A percentile compares a stretch with the other conserved stretches of the same genome.
Conservation (phyloP, 2,888 invertebrate species). For the Nemoura dubitans region DNA sequence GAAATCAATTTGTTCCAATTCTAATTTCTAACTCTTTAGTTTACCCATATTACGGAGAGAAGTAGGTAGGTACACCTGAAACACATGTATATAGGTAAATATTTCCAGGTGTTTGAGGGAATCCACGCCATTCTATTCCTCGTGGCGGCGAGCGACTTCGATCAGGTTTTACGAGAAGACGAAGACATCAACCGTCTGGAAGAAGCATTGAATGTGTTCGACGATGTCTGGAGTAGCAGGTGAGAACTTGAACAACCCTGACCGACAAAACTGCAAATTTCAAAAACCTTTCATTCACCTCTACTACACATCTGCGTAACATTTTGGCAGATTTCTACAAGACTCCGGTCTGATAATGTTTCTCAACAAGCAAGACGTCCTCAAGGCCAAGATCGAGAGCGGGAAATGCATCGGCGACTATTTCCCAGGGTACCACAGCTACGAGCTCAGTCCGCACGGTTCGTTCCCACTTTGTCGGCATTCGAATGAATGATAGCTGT, state of each 20-base stretch:
- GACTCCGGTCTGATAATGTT: slow-evolving; percentile 82
- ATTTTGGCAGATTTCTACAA: slow-evolving; percentile 69
- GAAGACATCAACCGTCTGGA: slow-evolving; percentile 72
- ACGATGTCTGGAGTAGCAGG: slow-evolving; percentile 82
- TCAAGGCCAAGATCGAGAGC: slow-evolving; percentile 74
- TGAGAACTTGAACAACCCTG: slow-evolving; percentile 57
- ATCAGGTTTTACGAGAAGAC: slow-evolving; percentile 79
- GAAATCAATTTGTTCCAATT: too few species aligned
- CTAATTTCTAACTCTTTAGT: too few species aligned
- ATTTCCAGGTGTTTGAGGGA: slow-evolving; percentile 80
- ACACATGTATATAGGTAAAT: too few species aligned
- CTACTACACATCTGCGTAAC: too few species aligned
- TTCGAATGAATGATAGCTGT: too few species aligned
- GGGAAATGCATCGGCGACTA: slow-evolving; percentile 71
- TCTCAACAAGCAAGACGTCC: slow-evolving; percentile 82
- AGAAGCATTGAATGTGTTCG: slow-evolving; percentile 77
- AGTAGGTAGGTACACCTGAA: too few species aligned
- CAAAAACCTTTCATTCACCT: too few species aligned
- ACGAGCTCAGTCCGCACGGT: slow-evolving; percentile 60
- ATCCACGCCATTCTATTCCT: slow-evolving; percentile 83
- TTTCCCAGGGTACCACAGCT: slow-evolving; percentile 73
- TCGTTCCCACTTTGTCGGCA: background rate
- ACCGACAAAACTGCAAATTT: background rate
- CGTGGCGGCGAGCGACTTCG: slow-evolving; percentile 83
- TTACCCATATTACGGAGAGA: too few species aligned